Conservation (phyloP, 1,140 invertebrate species). For the Bombus waltoni region DNA sequence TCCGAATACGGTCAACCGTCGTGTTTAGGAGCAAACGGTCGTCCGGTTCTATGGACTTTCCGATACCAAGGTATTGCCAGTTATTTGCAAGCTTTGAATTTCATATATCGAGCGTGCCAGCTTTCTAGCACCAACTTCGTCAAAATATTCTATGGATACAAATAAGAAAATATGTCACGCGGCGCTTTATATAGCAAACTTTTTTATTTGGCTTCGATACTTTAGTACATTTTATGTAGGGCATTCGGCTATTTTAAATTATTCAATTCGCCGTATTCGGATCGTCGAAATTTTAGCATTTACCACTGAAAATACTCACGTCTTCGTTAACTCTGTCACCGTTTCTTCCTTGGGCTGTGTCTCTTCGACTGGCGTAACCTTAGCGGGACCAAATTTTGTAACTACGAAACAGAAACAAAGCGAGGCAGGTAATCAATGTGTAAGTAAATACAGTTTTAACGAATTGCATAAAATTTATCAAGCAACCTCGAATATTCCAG, state of each 20-base stretch:
- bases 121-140: background rate
- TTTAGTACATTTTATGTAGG: background rate
- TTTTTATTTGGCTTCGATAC: background rate
- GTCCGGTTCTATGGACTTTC: background rate
- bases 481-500: no score
- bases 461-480: background rate
- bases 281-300: background rate
- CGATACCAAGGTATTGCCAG: background rate
- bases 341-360: slow-evolving; percentile 75
- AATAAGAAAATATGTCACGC: no score
- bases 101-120: background rate
- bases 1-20: background rate
- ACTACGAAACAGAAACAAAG: slow-evolving; percentile 69
- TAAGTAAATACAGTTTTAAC: background rate
- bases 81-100: background rate
- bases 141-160: background rate
- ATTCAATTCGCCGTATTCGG: background rate
- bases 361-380: slow-evolving; percentile 75
- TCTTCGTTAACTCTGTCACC: slow-evolving; percentile 68
- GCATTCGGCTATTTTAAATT: background rate
- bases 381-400: slow-evolving; percentile 76
- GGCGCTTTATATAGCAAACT: no score
- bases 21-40: background rate
- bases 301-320: slow-evolving; percentile 35
- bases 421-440: background rate